Evolutionary conservation across 2,888 invertebrate species (phyloP), one percentile per base, ranked within the genome.

Genomic region (Polydrusus tereticollis): DNA sequence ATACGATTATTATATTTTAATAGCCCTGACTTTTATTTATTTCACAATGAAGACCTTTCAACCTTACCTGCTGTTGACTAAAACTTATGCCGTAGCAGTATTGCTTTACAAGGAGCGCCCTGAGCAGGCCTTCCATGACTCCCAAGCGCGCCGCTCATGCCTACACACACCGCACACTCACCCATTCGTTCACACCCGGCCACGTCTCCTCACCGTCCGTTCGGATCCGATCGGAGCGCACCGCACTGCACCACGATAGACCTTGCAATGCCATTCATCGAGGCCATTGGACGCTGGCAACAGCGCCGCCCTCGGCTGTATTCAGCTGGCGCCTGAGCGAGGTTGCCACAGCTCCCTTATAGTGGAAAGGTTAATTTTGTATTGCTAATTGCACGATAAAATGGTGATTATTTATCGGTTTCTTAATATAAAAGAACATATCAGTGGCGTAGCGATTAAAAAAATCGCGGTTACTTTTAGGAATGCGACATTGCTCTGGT

Each of bases 211-310:
- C 41, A 41, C 62, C 69, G 38, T 47, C 41, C 38, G 50, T 16
- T 41, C 59, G 59, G 59, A 59, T 23, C 47, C 50, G 72, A 18
- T 64, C 64, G 55, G 64, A 38, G 38, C 52, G 29, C 83, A 82
- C 83, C 81, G 83, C 84, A 84, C 82, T 86, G 86, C 86, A 85
- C 84, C 84, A 83, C 84, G 83, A 85, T 83, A 85, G 85, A 84
- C 85, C 85, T 87, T 87, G 86, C 87, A 86, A 85, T 88, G 87
- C 88, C 90, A 90, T 90, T 90, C 90, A 90, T 89, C 89, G 89
- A 88, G 88, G 89, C 87, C 88, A 89, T 88, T 90, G 90, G 90
- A 83, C 83, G 82, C 82, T 84, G 84, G 83, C 83, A 84, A 83
- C 84, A 84, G 82, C 84, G 80, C 80, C 78, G 83, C 83, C 83